These are phyloP conservation scores for Polymixis lichenea DNA, from an alignment of 2,888 invertebrate species.

Conservation along the genomic window DNA sequence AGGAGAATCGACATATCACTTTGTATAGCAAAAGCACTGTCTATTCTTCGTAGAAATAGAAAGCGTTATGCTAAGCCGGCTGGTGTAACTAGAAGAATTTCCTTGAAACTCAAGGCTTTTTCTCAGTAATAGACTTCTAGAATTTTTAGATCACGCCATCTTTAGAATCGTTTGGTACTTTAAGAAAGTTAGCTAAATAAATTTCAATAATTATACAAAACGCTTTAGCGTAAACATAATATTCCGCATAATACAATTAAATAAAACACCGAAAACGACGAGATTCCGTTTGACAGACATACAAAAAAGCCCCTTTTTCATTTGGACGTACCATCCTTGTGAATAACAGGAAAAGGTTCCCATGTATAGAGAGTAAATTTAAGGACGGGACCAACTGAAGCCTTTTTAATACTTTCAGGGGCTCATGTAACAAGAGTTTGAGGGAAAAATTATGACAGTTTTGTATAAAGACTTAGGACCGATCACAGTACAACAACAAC, in stretches of 20 bases:
- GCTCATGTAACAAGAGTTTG: neutral
- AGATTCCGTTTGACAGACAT: constrained; percentile 33
- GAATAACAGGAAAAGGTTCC: constrained; percentile 61
- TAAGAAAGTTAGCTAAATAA: neutral
- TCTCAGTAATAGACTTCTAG: neutral
- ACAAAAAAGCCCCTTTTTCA: constrained; percentile 52
- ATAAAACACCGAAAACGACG: neutral
- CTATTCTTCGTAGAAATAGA: too few species aligned
- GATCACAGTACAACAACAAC: too few species aligned
- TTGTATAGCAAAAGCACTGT: too few species aligned
- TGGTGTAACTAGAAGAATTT: neutral
- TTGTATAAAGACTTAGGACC: too few species aligned
- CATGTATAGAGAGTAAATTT: constrained; percentile 70
- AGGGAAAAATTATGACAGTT: neutral
- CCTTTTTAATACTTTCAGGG: constrained; percentile 63
- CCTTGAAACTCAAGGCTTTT: neutral
- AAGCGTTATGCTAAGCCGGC: too few species aligned
- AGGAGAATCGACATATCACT: too few species aligned
- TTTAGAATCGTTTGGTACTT: neutral
- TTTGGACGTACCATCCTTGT: constrained; percentile 41
- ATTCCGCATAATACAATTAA: neutral
- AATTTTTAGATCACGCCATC: too few species aligned
- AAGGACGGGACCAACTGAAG: constrained; percentile 72
- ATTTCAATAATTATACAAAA: neutral
- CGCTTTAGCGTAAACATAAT: neutral